These are phyloP conservation scores for Salmo trutta DNA, from an alignment of 2,797 vertebrate species.

Conservation along the genomic window DNA sequence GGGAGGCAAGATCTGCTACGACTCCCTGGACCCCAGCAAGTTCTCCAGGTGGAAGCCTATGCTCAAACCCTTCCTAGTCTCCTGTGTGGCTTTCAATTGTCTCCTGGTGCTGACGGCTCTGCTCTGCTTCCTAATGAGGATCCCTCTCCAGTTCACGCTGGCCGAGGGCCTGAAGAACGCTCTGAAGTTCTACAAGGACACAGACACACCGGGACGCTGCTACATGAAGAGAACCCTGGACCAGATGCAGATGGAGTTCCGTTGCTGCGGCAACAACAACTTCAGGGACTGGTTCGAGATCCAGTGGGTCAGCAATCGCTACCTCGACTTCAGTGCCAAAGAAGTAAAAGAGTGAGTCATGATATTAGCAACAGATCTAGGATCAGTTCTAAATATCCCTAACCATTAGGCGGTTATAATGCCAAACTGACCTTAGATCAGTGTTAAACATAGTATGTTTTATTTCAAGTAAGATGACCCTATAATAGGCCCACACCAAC, in stretches of 20 bases:
- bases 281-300: slow-evolving; percentile 98
- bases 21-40: slow-evolving; percentile 91
- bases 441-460: background rate
- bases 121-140: slow-evolving; percentile 87
- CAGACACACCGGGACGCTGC: slow-evolving; percentile 93
- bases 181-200: slow-evolving; percentile 96
- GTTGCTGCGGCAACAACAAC: slow-evolving; percentile 94
- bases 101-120: slow-evolving; percentile 80
- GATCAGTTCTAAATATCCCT: background rate
- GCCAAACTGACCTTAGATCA: background rate
- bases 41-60: slow-evolving; percentile 89
- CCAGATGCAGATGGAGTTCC: slow-evolving; percentile 97
- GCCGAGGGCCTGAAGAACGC: slow-evolving; percentile 87
- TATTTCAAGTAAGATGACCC: background rate
- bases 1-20: slow-evolving; percentile 95
- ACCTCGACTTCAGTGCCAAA: slow-evolving; percentile 95
- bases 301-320: slow-evolving; percentile 99
- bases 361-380: background rate
- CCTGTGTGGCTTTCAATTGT: slow-evolving; percentile 81
- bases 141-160: slow-evolving; percentile 90
- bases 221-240: slow-evolving; percentile 99
- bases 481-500: background rate
- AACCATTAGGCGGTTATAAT: slow-evolving; percentile 7
- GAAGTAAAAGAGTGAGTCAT: slow-evolving; percentile 94
- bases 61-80: slow-evolving; percentile 84